Conservation (phyloP, 2,888 invertebrate species). For the Drosophila lacicola region DNA sequence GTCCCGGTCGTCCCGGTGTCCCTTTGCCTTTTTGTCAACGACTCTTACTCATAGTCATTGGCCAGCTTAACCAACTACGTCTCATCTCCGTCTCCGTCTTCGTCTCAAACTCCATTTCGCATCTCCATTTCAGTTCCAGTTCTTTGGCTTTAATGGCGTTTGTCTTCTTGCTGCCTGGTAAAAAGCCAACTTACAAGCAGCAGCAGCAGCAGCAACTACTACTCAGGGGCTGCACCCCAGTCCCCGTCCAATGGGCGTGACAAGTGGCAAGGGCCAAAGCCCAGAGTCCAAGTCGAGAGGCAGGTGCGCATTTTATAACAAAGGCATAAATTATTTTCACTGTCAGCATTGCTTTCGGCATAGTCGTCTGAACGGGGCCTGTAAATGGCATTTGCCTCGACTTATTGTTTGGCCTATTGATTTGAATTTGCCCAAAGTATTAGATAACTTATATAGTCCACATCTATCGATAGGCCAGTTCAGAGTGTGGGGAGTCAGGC, state of each 20-base stretch:
- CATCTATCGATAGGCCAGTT: constrained; percentile 10
- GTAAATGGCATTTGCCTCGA: constrained; percentile 66
- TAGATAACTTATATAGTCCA: constrained; percentile 58
- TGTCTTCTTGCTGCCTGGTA: constrained; percentile 56
- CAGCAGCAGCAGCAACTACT: constrained; percentile 21
- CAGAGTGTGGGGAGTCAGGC: not conserved
- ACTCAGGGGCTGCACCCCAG: constrained; percentile 49
- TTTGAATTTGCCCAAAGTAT: constrained; percentile 70
- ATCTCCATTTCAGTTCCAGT: constrained; percentile 54
- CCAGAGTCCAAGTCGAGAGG: constrained; percentile 16
- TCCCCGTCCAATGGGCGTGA: constrained; percentile 39
- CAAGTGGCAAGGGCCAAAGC: constrained; percentile 44
- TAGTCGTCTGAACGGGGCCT: constrained; percentile 28
- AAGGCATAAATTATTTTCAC: constrained; percentile 81
- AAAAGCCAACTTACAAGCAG: constrained; percentile 59
- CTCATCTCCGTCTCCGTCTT: not conserved
- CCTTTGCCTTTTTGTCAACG: constrained; percentile 70
- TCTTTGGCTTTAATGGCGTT: constrained; percentile 67
- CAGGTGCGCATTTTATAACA: constrained; percentile 77
- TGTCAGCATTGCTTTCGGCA: constrained; percentile 78
- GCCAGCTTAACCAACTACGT: constrained; percentile 41
- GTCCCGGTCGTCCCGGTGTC: constrained; percentile 3
- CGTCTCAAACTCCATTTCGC: constrained; percentile 9
- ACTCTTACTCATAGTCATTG: constrained; percentile 63
- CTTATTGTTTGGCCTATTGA: constrained; percentile 78